phyloP scores from a whole-genome alignment of 1,140 invertebrate genomes.

The Drepana arcuata region DNA sequence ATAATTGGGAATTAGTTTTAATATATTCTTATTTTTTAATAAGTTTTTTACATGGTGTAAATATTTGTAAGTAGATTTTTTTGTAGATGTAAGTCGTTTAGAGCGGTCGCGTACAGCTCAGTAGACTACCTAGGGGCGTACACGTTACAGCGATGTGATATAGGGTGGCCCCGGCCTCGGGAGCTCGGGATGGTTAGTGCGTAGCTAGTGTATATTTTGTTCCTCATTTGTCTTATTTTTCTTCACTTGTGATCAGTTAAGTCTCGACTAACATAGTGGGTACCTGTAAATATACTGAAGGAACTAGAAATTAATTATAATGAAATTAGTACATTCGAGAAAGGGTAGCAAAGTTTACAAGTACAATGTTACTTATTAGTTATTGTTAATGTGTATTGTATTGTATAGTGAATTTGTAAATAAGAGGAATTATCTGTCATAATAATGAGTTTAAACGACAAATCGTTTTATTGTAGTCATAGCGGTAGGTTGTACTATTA shows the following conservation, averaged over 20 bases:
- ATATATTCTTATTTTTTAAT: conserved; percentile 54
- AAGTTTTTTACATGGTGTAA: conserved; percentile 60
- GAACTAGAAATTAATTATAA: conserved; percentile 34
- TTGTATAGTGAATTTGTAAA: conserved; percentile 68
- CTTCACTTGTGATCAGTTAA: conserved; percentile 62
- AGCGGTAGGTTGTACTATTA: conserved; percentile 59
- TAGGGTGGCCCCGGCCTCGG: conserved; percentile 29
- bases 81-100: conserved; percentile 22
- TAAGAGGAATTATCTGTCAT: conserved; percentile 69
- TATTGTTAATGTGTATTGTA: conserved; percentile 61
- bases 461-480: conserved; percentile 69
- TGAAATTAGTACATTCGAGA: conserved; percentile 55
- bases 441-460: conserved; percentile 66
- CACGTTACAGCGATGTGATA: conserved; percentile 59
- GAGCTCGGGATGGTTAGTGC: conserved; percentile 54
- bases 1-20: conserved; percentile 44
- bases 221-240: conserved; percentile 58
- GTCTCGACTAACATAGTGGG: conserved; percentile 57
- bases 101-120: conserved; percentile 38
- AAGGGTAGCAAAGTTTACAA: conserved; percentile 59
- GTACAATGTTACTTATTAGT: conserved; percentile 68
- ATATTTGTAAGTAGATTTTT: conserved; percentile 53
- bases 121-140: conserved; percentile 19
- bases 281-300: conserved; percentile 49
- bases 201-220: conserved; percentile 60